phyloP scores from a whole-genome alignment of 64 coral and sea anemone species.

The Dendronephthya gigantea region DNA sequence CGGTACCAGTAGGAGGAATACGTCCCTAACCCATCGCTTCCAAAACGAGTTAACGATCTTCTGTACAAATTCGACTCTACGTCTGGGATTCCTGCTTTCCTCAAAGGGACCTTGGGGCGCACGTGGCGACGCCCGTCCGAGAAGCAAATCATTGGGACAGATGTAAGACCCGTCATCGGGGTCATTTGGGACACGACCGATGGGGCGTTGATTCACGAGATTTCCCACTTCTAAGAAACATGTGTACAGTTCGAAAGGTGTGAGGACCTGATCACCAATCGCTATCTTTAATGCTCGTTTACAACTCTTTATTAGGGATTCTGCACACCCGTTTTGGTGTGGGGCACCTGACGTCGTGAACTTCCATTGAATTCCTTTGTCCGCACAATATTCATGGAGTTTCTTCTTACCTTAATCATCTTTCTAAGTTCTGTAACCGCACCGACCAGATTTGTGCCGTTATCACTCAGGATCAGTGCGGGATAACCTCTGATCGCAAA shows the following conservation, averaged over 20 bases:
- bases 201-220: too few relatives aligned
- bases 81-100: background rate
- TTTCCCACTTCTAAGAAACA: too few relatives aligned
- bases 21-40: too few relatives aligned
- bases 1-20: too few relatives aligned
- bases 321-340: background rate
- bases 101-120: background rate
- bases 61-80: too few relatives aligned
- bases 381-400: background rate
- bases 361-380: background rate
- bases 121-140: background rate
- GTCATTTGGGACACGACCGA: too few relatives aligned
- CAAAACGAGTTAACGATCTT: too few relatives aligned
- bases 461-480: background rate
- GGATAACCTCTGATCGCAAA: background rate
- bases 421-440: background rate
- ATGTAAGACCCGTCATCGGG: too few relatives aligned
- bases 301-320: background rate
- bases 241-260: too few relatives aligned
- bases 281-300: background rate
- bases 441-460: background rate
- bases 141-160: background rate
- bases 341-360: background rate
- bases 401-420: background rate
- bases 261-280: background rate